phyloP scores from a whole-genome alignment of 2,888 invertebrate species.

The Oconnorella tubifera region DNA sequence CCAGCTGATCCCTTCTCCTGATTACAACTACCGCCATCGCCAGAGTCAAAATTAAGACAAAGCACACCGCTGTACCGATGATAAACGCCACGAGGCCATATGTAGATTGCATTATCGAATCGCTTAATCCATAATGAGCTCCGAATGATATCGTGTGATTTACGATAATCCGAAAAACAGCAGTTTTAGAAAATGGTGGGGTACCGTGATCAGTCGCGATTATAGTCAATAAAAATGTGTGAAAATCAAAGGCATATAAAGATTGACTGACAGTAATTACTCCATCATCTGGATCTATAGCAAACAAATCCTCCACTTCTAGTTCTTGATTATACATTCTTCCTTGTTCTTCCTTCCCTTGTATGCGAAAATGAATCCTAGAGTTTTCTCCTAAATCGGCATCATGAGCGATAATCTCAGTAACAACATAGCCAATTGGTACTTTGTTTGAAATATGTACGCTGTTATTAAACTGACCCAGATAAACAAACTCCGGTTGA shows the following conservation, averaged over 20 bases:
- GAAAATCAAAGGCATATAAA: slow-evolving; percentile 10
- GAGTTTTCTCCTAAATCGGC: slow-evolving; percentile 24
- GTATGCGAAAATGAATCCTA: slow-evolving; percentile 9
- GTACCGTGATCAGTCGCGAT: slow-evolving; percentile 12
- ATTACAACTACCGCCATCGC: slow-evolving; percentile 2
- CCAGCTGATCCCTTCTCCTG: slow-evolving; percentile 6
- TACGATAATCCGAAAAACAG: slow-evolving; percentile 15
- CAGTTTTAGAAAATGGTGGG: slow-evolving; percentile 11
- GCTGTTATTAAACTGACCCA: slow-evolving; percentile 19
- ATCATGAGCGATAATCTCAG: slow-evolving; percentile 19
- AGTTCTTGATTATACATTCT: slow-evolving; percentile 12
- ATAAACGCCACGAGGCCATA: neutral
- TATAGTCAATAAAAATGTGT: slow-evolving; percentile 13
- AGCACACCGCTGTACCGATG: neutral
- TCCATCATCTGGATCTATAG: slow-evolving; percentile 10
- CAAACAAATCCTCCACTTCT: slow-evolving; percentile 9
- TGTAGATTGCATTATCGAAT: too few relatives aligned
- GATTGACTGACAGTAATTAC: slow-evolving; percentile 1
- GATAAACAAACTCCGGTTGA: slow-evolving; percentile 27
- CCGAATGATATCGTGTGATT: slow-evolving; percentile 13
- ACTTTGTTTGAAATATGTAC: slow-evolving; percentile 21
- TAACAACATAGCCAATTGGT: slow-evolving; percentile 17
- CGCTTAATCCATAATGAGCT: too few relatives aligned
- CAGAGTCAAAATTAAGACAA: slow-evolving; percentile 10
- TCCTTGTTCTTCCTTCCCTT: neutral